These are phyloP conservation scores for Sphyrna mokarran DNA, from an alignment of 2,113 vertebrate species.

Conservation along the genomic window DNA sequence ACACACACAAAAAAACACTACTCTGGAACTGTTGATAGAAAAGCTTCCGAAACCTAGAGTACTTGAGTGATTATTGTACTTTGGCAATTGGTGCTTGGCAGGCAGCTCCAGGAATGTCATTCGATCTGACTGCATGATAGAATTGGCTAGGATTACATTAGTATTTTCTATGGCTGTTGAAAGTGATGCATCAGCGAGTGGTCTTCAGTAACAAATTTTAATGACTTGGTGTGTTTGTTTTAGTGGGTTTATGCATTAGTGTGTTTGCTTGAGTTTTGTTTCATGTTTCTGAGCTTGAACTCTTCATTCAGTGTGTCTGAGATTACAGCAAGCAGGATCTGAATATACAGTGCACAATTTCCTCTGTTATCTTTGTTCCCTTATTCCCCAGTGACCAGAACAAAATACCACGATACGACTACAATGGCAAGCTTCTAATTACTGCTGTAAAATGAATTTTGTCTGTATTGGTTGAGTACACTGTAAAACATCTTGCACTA, in stretches of 20 bases:
- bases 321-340: background rate
- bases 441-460: conserved; percentile 14
- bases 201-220: conserved; percentile 35
- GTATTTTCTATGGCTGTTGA: conserved; percentile 41
- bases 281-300: background rate
- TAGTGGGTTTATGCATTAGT: conserved; percentile 7
- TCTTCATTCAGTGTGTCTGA: background rate
- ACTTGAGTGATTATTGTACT: conserved; percentile 56
- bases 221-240: conserved; percentile 24
- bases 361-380: conserved; percentile 3
- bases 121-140: conserved; percentile 69
- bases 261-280: conserved; percentile 28
- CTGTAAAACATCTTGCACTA: background rate
- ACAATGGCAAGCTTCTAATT: background rate
- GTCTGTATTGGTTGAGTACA: background rate
- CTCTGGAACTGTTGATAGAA: conserved; percentile 46
- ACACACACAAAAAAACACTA: conserved; percentile 13
- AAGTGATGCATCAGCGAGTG: conserved; percentile 31
- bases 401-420: background rate
- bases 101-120: conserved; percentile 59
- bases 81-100: conserved; percentile 69
- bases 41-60: conserved; percentile 55
- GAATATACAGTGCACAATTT: conserved; percentile 15
- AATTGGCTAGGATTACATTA: conserved; percentile 60
- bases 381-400: conserved; percentile 18